Evolutionary conservation across 2,113 vertebrate species (phyloP), one percentile per base, ranked within the genome.

Genomic region (Pardalotus punctatus): DNA sequence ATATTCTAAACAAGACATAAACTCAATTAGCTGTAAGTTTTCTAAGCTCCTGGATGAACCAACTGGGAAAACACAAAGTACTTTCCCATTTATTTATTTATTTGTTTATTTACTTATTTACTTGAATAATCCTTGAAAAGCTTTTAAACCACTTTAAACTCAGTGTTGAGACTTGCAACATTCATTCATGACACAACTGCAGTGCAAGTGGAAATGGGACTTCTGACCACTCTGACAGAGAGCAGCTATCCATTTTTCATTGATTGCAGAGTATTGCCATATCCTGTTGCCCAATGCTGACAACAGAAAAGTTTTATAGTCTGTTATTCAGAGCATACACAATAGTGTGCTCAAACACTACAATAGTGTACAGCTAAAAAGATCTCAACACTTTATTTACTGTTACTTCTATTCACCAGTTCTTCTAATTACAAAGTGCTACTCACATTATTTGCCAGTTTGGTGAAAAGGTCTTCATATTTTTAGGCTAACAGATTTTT

Each of bases 1-100:
- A 87, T 88, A 90, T 50, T 80, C 67, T 82, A 73, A 72, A 91
- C 83, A 86, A 67, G 47, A 56, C 47, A 43, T n/a, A 50, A 70
- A 73, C 42, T 79, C 28, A 90, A 65, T 94, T 81, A 93, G 19
- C 18, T 3, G 1, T 51, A 77, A 50, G 9, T 66, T 70, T 91
- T 48, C 54, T 65, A 72, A 82, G 12, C 20, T 80, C 31, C 31
- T 42, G 28, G n/a, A 72, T 31, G 11, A 94, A 21, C 28, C 60
- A 72, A 14, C 10, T 15, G 18, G 35, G 61, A 86, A 92, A 88
- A 67, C 1, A 4, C 14, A 57, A 84, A 81, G 35, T 31, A 13
- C 4, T 83, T 88, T 80, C 23, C 10, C 8, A 1, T 56, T 71
- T 80, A 36, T 83, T 79, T 79, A n/a, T 51, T 57, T 83, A 4